Evolutionary conservation across 2,113 vertebrate genomes (phyloP), one percentile per base, ranked within the genome.

Genomic region (Menura novaehollandiae): DNA sequence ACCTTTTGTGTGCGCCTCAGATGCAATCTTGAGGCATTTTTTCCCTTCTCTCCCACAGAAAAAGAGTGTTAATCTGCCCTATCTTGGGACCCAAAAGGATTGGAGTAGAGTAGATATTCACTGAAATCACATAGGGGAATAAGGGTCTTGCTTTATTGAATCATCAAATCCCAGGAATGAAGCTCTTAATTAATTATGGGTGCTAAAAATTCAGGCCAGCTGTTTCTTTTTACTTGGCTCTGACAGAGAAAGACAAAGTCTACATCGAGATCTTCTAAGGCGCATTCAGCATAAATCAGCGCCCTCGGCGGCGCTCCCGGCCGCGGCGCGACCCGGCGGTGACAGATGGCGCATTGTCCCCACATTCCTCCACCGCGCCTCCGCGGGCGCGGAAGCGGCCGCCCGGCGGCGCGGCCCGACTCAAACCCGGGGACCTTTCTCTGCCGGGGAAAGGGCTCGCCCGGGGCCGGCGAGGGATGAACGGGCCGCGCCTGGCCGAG

Each of bases 131-230:
- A 95, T 92, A 97, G 96, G 88, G 96, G 98, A 98, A 97, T 97
- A 97, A 97, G 95, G 93, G 97, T 97, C 96, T 97, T 96, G 85
- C 98, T 98, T 98, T 98, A 98, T 98, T 98, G 98, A 98, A 98
- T 98, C 98, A 98, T 98, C 97, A 98, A 98, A 98, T 98, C 98
- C 98, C 97, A 97, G 94, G 94, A 97, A 98, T 97, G 97, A 98
- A 98, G 95, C 96, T 96, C 97, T 98, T 98, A 98, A 98, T 98
- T 98, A 98, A 98, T 98, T 98, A 98, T 98, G 98, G 98, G 98
- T 97, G 98, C 98, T 98, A 98, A 98, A 98, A 98, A 98, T 98
- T 98, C 97, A 98, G 97, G 95, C 98, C 98, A 98, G 98, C 98
- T 98, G 98, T 98, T 98, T 97, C 97, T 97, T 94, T 97, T 90